phyloP scores from a whole-genome alignment of 2,888 invertebrate species.

The Frankliniella fusca region DNA sequence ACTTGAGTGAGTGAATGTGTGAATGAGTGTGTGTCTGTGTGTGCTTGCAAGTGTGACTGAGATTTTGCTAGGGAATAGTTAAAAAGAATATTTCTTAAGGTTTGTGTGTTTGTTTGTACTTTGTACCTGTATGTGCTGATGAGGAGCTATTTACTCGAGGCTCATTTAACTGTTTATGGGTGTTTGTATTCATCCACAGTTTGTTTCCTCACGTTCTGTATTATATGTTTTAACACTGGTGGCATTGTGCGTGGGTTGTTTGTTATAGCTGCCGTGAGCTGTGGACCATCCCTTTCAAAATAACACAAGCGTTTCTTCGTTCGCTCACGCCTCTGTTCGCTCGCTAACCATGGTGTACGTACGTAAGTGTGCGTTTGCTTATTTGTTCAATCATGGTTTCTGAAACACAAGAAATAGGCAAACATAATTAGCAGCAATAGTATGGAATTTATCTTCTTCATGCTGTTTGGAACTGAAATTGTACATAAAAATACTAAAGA shows the following conservation, averaged over 20 bases:
- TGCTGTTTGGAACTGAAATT: conserved; percentile 26
- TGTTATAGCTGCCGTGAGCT: conserved; percentile 26
- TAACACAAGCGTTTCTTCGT: conserved; percentile 24
- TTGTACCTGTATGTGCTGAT: neutral
- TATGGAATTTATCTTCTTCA: conserved; percentile 12
- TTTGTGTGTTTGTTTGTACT: neutral
- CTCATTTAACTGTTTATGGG: conserved; percentile 22
- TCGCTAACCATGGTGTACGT: conserved; percentile 26
- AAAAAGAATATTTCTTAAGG: neutral
- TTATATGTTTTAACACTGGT: conserved; percentile 26
- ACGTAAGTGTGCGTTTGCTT: conserved; percentile 26
- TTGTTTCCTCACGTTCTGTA: conserved; percentile 22
- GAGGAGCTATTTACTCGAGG: neutral
- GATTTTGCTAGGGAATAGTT: no score
- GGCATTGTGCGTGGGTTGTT: conserved; percentile 25
- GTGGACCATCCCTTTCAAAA: conserved; percentile 24
- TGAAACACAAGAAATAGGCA: conserved; percentile 17
- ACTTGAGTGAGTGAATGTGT: neutral
- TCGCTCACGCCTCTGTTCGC: conserved; percentile 25
- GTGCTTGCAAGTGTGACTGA: neutral
- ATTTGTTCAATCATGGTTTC: conserved; percentile 11
- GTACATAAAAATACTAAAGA: neutral
- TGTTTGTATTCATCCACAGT: conserved; percentile 24
- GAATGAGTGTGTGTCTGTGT: neutral
- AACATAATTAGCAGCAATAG: neutral